A percentile compares a stretch with the other conserved stretches of the same genome.
phyloP scores from a whole-genome alignment of 2,888 invertebrate genomes.

The Dromius quadrimaculatus region DNA sequence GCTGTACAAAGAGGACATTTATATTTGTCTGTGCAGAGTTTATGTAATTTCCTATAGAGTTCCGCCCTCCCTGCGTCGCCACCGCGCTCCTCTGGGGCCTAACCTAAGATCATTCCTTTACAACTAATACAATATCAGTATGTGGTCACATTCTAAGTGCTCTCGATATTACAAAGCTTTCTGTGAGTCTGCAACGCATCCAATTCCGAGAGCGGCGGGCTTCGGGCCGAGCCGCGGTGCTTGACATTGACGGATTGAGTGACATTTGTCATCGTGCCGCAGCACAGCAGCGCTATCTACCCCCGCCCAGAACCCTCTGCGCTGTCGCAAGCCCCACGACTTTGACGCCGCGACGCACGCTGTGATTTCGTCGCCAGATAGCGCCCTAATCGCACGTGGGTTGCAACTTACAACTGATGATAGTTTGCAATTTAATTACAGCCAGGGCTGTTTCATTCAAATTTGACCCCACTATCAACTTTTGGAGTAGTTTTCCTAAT shows the following conservation, averaged over 20 bases:
- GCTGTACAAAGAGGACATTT: conserved; percentile 68
- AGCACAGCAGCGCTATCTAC: conserved; percentile 64
- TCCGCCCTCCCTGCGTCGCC: conserved; percentile 55
- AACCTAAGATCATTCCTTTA: conserved; percentile 61
- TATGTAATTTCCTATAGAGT: conserved; percentile 70
- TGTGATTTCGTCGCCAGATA: conserved; percentile 30
- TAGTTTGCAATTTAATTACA: conserved; percentile 26
- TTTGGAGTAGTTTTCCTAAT: background rate
- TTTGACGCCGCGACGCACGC: conserved; percentile 25
- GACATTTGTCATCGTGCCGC: conserved; percentile 77
- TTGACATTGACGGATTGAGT: conserved; percentile 78
- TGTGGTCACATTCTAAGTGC: conserved; percentile 62
- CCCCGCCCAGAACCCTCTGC: conserved; percentile 52
- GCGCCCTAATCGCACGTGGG: conserved; percentile 13
- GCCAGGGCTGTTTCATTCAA: too few species aligned
- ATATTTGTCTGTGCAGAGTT: conserved; percentile 69
- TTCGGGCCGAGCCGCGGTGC: conserved; percentile 62
- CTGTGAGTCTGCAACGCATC: conserved; percentile 68
- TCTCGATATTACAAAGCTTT: conserved; percentile 68
- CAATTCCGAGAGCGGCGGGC: conserved; percentile 65
- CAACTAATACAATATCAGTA: conserved; percentile 40
- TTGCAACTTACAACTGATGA: background rate
- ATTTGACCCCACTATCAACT: background rate
- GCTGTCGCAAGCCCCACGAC: background rate
- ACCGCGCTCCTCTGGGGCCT: conserved; percentile 62